Percentiles rank a stretch among this genome's conserved stretches.
Conservation (phyloP, 2,113 vertebrate genomes). For the Eurypyga helias region DNA sequence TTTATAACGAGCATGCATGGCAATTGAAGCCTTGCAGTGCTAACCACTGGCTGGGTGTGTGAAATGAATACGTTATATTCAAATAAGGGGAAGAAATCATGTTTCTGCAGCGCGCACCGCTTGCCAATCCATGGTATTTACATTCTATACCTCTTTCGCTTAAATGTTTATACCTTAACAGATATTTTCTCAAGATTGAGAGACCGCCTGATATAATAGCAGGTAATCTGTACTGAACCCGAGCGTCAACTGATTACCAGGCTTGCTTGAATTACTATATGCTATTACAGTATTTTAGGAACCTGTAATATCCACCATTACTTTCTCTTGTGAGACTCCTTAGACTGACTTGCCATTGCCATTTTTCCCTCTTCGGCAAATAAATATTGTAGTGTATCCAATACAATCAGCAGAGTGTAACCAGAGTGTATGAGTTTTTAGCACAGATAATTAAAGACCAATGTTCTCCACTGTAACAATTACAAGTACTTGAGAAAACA, state of each 20-base stretch:
- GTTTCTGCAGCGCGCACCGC: background rate
- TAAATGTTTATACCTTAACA: slow-evolving; percentile 55
- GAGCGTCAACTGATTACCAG: slow-evolving; percentile 35
- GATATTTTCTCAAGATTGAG: slow-evolving; percentile 57
- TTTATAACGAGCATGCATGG: slow-evolving; percentile 4
- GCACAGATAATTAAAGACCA: slow-evolving; percentile 82
- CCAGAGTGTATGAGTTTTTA: slow-evolving; percentile 68
- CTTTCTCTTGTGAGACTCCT: slow-evolving; percentile 65
- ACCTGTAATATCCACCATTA: slow-evolving; percentile 72
- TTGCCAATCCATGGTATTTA: background rate
- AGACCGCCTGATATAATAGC: slow-evolving; percentile 41
- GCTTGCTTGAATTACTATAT: slow-evolving; percentile 65
- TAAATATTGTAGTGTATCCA: slow-evolving; percentile 76
- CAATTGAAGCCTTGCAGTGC: background rate
- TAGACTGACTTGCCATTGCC: slow-evolving; percentile 64
- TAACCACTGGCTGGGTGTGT: background rate
- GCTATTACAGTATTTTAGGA: slow-evolving; percentile 74
- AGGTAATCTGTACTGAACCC: slow-evolving; percentile 40
- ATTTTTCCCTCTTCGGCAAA: slow-evolving; percentile 66
- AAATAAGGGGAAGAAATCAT: background rate
- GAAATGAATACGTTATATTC: background rate
- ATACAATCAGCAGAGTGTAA: slow-evolving; percentile 78
- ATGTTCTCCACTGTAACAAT: slow-evolving; percentile 75
- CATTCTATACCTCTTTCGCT: background rate
- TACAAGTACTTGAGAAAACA: slow-evolving; percentile 70